Evolutionary conservation across 2,113 vertebrate species (phyloP).

Genomic region (Perognathus longimembris): DNA sequence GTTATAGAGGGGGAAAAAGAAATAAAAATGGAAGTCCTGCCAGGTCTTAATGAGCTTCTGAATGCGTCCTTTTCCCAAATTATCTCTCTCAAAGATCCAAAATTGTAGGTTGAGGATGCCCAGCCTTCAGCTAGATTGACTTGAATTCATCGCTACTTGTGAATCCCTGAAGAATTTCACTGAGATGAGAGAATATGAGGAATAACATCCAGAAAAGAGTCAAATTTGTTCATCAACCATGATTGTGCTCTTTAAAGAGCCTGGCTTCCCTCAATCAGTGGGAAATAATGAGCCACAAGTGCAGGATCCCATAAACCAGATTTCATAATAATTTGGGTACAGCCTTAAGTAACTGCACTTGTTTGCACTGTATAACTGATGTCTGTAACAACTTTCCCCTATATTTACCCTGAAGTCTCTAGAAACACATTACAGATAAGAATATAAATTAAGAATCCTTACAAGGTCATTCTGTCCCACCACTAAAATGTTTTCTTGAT

Average conservation of each 20-base stretch:
- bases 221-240: accelerated
- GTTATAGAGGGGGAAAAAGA: neutral
- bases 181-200: neutral
- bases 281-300: neutral
- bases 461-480: neutral
- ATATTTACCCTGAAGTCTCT: neutral
- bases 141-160: neutral
- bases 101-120: neutral
- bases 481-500: neutral
- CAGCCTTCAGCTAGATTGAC: neutral
- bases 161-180: neutral
- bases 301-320: neutral
- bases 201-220: neutral
- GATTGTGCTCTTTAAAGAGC: accelerated
- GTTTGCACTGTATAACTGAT: neutral
- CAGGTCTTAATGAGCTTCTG: conserved; percentile 18
- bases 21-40: neutral
- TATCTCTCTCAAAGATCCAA: neutral
- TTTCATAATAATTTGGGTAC: neutral
- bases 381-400: neutral
- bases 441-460: neutral
- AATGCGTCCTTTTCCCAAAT: neutral
- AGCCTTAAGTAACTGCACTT: neutral
- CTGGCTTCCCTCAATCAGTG: neutral
- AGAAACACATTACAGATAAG: neutral